Evolutionary conservation across 2,113 vertebrate species (phyloP), one percentile per base, ranked within the genome.

Genomic region (Aspidoscelis tigris): DNA sequence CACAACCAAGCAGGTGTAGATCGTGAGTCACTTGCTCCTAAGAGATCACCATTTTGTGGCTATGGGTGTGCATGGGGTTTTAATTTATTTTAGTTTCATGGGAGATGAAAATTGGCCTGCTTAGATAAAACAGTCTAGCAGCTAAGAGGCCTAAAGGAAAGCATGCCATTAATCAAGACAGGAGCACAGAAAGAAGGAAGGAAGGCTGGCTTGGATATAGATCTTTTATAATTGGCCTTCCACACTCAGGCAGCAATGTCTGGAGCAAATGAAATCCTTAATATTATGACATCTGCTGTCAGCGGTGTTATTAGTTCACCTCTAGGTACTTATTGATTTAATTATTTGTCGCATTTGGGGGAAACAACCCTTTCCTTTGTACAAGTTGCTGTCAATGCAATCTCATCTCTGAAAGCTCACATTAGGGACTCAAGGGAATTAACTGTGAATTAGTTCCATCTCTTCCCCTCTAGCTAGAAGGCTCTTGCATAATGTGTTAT

Each of bases 281-380:
- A 26, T 2, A 76, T 61, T 65, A 16, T 18, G 71, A 81, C 7
- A 69, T n/a, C 24, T 18, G 26, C 81, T 83, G 41, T 72, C 41
- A 76, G 22, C 82, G 72, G 85, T 76, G 8, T 78, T 82, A 76
- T 43, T 77, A 88, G 50, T 86, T 41, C 81, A 33, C 85, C 24
- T 7, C 50, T 69, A 84, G 8, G 53, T 89, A 53, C 26, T 72
- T 72, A 72, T 70, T 81, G 22, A 58, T 76, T 55, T 80, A 88
- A 58, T 72, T 83, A 53, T 84, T 75, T 84, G 50, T 41, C 55
- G 80, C 87, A 86, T 65, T 43, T n/a, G 58, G 4, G 11, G 88
- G 77, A 91, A 92, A 87, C n/a, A 89, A 87, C 84, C 69, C 85
- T 87, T 85, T 87, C 61, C 82, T 82, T 80, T 88, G 58, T 87